phyloP scores from a whole-genome alignment of 1,140 invertebrate species.

The Planococcus citri region DNA sequence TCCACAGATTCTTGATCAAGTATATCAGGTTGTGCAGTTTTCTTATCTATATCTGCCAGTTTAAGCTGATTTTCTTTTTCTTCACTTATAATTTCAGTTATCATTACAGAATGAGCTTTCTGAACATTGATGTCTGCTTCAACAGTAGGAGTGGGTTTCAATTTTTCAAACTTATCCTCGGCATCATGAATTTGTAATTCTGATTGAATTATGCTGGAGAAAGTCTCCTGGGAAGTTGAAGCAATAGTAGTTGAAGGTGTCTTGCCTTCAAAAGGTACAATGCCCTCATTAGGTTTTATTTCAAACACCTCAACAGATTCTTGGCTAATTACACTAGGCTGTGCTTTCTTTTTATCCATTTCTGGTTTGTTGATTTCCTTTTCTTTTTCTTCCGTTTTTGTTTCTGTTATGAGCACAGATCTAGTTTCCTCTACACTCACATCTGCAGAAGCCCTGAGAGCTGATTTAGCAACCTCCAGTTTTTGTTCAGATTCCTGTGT shows the following conservation, averaged over 20 bases:
- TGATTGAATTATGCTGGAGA: slow-evolving; percentile 16
- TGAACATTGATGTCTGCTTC: background rate
- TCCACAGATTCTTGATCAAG: slow-evolving; percentile 29
- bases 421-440: slow-evolving; percentile 36
- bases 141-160: background rate
- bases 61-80: background rate
- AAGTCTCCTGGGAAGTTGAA: slow-evolving; percentile 24
- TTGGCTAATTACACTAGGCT: slow-evolving; percentile 26
- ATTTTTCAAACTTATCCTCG: background rate
- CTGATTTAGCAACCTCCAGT: slow-evolving; percentile 31
- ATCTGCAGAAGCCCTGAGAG: slow-evolving; percentile 31
- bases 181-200: background rate
- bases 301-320: slow-evolving; percentile 25
- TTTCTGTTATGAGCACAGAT: slow-evolving; percentile 37
- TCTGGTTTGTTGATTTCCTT: slow-evolving; percentile 30
- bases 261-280: slow-evolving; percentile 30
- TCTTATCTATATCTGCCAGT: slow-evolving; percentile 26
- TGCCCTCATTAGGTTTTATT: slow-evolving; percentile 28
- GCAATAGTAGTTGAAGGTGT: slow-evolving; percentile 25
- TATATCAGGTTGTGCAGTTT: slow-evolving; percentile 26
- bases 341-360: slow-evolving; percentile 26
- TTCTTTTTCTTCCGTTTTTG: slow-evolving; percentile 34
- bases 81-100: background rate
- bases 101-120: background rate
- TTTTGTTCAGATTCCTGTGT: slow-evolving; percentile 32